phyloP scores from a whole-genome alignment of 2,113 vertebrate genomes.

The Suncus etruscus region DNA sequence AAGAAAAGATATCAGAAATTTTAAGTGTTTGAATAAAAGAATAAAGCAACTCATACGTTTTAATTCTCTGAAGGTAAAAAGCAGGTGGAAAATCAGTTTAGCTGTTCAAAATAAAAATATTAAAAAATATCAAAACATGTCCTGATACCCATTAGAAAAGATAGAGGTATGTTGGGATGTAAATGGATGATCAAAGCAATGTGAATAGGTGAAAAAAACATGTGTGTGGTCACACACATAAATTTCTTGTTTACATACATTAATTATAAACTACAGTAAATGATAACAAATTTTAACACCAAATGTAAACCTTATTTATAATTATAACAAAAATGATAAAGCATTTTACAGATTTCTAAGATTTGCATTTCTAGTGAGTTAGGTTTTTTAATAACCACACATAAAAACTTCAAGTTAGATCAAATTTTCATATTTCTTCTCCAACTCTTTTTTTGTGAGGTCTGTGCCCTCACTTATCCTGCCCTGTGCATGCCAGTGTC shows the following conservation, averaged over 20 bases:
- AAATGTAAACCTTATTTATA: neutral
- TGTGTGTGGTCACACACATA: neutral
- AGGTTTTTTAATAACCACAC: constrained; percentile 13
- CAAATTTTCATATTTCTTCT: constrained; percentile 7
- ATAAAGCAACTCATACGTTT: neutral
- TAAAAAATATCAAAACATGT: constrained; percentile 34
- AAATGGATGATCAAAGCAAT: neutral
- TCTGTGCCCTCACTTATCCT: neutral
- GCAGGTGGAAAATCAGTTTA: constrained; percentile 9
- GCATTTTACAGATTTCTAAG: neutral
- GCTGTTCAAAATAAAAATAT: constrained; percentile 21
- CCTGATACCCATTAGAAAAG: neutral
- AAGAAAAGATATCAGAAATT: neutral
- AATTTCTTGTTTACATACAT: neutral
- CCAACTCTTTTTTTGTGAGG: neutral
- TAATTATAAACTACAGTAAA: constrained; percentile 34
- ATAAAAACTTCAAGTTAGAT: constrained; percentile 43
- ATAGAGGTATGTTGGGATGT: neutral
- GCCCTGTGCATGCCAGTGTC: neutral
- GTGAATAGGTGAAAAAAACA: constrained; percentile 4
- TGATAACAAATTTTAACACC: neutral
- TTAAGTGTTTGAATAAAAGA: neutral
- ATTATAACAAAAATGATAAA: neutral
- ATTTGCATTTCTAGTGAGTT: neutral
- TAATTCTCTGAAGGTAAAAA: constrained; percentile 34